Percentiles rank a stretch among this genome's conserved stretches.
Conservation (phyloP, 92 coral and sea anemone species). For the Heteractis magnifica region DNA sequence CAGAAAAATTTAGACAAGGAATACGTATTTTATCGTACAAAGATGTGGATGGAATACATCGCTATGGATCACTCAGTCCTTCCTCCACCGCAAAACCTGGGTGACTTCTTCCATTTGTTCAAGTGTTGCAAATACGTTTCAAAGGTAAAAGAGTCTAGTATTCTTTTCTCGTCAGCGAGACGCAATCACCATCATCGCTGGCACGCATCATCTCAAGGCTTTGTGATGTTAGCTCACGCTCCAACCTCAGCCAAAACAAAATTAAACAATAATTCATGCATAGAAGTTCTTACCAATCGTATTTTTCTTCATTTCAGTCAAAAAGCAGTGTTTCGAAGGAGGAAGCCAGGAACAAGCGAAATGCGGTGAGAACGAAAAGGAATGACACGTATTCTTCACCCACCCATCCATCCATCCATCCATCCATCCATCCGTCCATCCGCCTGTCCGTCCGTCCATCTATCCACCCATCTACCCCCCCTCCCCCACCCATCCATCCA, state of each 20-base stretch:
- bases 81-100: background rate
- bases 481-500: too few relatives aligned
- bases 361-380: background rate
- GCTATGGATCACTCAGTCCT: background rate
- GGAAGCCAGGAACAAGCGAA: background rate
- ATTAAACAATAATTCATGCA: background rate
- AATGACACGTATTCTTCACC: too few relatives aligned
- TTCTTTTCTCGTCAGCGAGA: background rate
- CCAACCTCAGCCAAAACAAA: background rate
- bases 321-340: background rate
- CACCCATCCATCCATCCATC: background rate
- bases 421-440: background rate
- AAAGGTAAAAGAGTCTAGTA: background rate
- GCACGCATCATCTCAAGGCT: background rate
- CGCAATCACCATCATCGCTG: background rate
- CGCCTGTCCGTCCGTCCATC: background rate
- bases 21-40: slow-evolving; percentile 2
- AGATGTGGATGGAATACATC: slow-evolving; percentile 5
- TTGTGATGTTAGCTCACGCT: background rate
- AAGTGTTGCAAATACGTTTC: background rate
- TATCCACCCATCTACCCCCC: too few relatives aligned
- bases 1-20: background rate
- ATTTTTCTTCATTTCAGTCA: background rate
- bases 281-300: too few relatives aligned
- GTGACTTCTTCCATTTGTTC: background rate